Evolutionary conservation across 2,797 vertebrate genomes (phyloP), one percentile per base, ranked within the genome.

Genomic region (Neostethus bicornis): DNA sequence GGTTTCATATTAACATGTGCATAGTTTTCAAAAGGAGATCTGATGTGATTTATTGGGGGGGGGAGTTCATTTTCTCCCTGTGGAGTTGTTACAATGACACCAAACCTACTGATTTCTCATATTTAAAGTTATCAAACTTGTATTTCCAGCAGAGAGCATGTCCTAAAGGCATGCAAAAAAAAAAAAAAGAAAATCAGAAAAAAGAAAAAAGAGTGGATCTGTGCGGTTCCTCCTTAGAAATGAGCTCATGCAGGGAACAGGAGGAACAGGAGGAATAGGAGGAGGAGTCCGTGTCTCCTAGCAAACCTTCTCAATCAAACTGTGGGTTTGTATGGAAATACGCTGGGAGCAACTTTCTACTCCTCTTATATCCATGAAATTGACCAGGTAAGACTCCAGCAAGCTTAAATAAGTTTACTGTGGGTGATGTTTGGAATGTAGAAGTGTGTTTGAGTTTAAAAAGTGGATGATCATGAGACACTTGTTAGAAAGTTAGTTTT

Each of bases 221-320:
- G 16, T 29, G 46, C 41, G 52, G 70, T 54, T 61, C 77, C 74
- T 52, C 73, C 57, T 70, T 34, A 1, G 64, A 51, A 55, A 83
- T 91, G 87, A 89, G 85, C 87, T 91, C 90, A 90, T 80, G 79
- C 49, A 10, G 47, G 73, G 65, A 61, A 82, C 0, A 39, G 35
- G 5, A 7, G 41, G 13, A 37, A n/a, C 16, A 58, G 46, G 34
- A 41, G 55, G 35, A 41, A 13, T 32, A 45, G 35, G n/a, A 77
- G 89, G 85, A 80, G 85, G 86, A 85, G 87, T 25, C 55, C 43
- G 0, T 34, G 73, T 51, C 75, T 77, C 45, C 52, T 8, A 64
- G 61, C 56, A 73, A 74, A 79, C 79, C 81, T 83, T 73, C 25
- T 70, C 25, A 63, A 68, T 61, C 75, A 75, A 82, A 72, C 79